Percentiles rank a stretch among this genome's conserved stretches.
These are phyloP conservation scores for Centruroides sculpturatus DNA, from an alignment of 1,140 invertebrate genomes.

Conservation along the genomic window DNA sequence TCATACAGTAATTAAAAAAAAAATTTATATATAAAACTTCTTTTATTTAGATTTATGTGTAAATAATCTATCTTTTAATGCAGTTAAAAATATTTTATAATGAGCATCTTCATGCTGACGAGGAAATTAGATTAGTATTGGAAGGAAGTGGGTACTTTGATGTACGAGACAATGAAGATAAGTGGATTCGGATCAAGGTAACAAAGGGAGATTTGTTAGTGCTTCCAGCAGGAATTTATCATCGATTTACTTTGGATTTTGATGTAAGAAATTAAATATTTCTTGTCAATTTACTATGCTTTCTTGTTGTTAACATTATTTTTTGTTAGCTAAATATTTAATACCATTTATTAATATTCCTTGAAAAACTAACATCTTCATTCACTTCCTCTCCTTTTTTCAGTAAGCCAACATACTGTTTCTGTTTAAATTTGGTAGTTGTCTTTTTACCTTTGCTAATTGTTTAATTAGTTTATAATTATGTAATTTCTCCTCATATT, in stretches of 20 bases:
- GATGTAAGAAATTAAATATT: slow-evolving; percentile 24
- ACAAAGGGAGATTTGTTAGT: slow-evolving; percentile 74
- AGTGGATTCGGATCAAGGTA: slow-evolving; percentile 86
- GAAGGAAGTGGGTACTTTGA: slow-evolving; percentile 93
- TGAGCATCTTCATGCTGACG: slow-evolving; percentile 94
- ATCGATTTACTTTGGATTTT: slow-evolving; percentile 83
- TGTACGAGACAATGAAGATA: slow-evolving; percentile 69
- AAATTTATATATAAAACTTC: no score
- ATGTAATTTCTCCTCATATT: no score
- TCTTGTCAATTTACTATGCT: not conserved
- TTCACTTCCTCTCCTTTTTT: no score
- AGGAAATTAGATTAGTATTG: slow-evolving; percentile 81
- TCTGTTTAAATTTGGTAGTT: no score
- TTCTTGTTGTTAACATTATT: no score
- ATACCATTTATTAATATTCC: no score
- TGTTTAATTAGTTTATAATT: no score
- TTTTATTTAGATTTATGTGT: not conserved
- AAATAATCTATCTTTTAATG: not conserved
- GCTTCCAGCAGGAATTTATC: slow-evolving; percentile 92
- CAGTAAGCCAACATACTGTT: no score
- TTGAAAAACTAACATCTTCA: no score
- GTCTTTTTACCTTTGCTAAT: no score
- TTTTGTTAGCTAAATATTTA: no score
- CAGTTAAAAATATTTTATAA: slow-evolving; percentile 73
- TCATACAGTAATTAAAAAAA: no score